Percentiles rank a stretch among this genome's conserved stretches.
phyloP scores from a whole-genome alignment of 2,888 invertebrate genomes.

The Acanthosepion lycidas region DNA sequence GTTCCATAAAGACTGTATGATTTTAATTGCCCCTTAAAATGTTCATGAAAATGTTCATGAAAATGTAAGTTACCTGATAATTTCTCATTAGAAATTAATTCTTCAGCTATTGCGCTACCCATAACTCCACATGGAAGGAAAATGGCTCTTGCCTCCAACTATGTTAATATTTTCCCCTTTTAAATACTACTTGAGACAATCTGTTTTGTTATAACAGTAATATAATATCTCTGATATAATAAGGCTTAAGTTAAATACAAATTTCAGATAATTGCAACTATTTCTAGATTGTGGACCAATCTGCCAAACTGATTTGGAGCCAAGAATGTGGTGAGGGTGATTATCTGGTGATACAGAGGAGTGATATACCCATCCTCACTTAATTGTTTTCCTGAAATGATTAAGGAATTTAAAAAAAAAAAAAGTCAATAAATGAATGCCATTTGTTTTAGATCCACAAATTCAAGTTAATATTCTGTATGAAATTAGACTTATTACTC shows the following conservation, averaged over 20 bases:
- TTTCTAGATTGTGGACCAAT: background rate
- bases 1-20: background rate
- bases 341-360: no score
- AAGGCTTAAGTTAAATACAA: background rate
- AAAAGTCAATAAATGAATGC: no score
- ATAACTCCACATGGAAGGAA: background rate
- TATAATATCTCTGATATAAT: background rate
- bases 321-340: no score
- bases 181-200: background rate
- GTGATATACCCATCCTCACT: no score
- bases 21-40: background rate
- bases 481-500: no score
- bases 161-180: background rate
- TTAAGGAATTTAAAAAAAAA: no score
- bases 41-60: background rate
- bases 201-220: slow-evolving; percentile 3
- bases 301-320: background rate
- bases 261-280: background rate
- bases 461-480: no score
- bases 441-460: no score
- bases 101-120: background rate
- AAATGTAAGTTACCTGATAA: background rate
- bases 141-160: background rate
- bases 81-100: background rate
- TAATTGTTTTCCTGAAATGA: no score